phyloP scores from a whole-genome alignment of 1,140 invertebrate species.

The Pristionchus pacificus region DNA sequence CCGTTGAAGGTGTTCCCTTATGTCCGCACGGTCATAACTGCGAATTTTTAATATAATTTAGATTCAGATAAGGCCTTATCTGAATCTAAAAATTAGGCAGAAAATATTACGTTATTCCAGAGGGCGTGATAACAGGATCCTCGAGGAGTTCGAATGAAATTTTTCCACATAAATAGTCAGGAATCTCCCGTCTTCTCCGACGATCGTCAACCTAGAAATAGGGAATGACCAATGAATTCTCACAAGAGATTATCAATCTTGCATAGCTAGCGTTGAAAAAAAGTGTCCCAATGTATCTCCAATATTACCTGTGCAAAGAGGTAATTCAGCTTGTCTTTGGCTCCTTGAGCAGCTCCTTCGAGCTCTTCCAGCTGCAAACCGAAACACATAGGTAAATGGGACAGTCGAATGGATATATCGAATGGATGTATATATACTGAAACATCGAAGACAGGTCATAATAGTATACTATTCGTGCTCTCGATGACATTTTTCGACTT shows the following conservation, averaged over 20 bases:
- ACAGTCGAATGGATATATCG: too few species aligned
- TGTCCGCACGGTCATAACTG: constrained; percentile 26
- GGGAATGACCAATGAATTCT: too few species aligned
- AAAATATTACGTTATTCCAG: constrained; percentile 19
- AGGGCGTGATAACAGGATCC: constrained; percentile 30
- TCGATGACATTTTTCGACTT: background rate
- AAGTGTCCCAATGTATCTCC: too few species aligned
- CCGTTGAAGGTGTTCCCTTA: constrained; percentile 22
- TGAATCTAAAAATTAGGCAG: background rate
- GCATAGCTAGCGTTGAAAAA: too few species aligned
- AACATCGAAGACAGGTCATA: too few species aligned
- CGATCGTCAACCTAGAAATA: constrained; percentile 21
- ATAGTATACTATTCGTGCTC: too few species aligned
- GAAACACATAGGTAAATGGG: too few species aligned
- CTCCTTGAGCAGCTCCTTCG: background rate
- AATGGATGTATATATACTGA: too few species aligned
- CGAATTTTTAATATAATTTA: background rate
- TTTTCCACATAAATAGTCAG: constrained; percentile 31
- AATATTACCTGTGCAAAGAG: constrained; percentile 13
- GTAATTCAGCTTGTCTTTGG: constrained; percentile 12
- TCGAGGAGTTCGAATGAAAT: constrained; percentile 30
- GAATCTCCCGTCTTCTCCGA: constrained; percentile 20
- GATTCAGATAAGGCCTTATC: too few species aligned
- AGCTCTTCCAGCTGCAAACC: background rate
- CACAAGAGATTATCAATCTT: too few species aligned